Evolutionary conservation across 2,888 invertebrate species (phyloP).

Genomic region (Cancer borealis): DNA sequence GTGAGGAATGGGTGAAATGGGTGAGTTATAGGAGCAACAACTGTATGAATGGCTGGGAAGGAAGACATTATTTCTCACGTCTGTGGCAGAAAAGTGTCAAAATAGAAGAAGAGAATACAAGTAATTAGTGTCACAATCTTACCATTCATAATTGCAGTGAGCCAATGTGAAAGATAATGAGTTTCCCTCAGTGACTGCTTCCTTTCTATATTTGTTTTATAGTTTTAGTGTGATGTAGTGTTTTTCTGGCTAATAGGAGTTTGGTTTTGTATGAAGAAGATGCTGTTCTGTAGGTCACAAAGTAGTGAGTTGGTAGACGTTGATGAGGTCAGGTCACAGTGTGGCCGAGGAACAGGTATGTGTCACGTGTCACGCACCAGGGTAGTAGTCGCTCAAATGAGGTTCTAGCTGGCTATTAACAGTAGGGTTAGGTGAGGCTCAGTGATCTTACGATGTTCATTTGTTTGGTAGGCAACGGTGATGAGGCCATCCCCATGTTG

Average conservation of each 20-base stretch:
- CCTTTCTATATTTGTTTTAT: neutral
- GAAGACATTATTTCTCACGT: neutral
- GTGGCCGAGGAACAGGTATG: conserved; percentile 6
- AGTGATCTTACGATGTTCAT: conserved; percentile 67
- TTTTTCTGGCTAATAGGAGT: conserved; percentile 1
- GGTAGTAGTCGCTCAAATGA: neutral
- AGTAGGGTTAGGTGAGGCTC: conserved; percentile 10
- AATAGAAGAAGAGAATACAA: neutral
- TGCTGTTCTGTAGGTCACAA: neutral
- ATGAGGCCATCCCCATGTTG: conserved; percentile 76
- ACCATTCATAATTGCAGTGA: neutral
- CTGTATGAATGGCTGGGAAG: neutral
- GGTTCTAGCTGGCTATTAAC: conserved; percentile 15
- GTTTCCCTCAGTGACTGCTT: neutral
- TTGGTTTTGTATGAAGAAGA: neutral
- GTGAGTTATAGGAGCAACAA: neutral
- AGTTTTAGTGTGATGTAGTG: neutral
- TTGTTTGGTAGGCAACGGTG: conserved; percentile 76
- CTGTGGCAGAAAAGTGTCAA: neutral
- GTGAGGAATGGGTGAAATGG: neutral
- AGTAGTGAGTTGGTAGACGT: conserved; percentile 6
- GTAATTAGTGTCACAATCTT: neutral
- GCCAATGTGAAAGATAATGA: neutral
- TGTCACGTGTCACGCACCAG: neutral
- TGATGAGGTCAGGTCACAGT: neutral